Percentiles rank a stretch among this genome's conserved stretches.
Conservation (phyloP, 2,888 invertebrate genomes). For the Ferrisia virgata region DNA sequence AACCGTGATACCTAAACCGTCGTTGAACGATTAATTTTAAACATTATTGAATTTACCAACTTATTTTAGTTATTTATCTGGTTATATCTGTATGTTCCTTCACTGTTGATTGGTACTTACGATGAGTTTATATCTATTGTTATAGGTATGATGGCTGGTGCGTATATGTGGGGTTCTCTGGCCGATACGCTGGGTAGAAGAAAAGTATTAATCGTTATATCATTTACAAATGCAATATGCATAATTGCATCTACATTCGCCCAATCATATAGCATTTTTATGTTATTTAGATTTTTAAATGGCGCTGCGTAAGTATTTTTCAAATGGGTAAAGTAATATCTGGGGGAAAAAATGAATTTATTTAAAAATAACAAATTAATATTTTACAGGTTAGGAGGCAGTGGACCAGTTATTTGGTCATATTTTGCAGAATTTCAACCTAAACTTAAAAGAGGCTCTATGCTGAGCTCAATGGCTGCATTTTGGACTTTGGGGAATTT, state of each 20-base stretch:
- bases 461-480: conserved; percentile 90
- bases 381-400: conserved; percentile 73
- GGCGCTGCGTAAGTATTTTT: conserved; percentile 81
- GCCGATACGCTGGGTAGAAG: conserved; percentile 85
- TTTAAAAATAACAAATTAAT: no score
- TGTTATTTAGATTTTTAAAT: conserved; percentile 85
- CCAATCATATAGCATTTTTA: conserved; percentile 82
- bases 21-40: no score
- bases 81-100: no score
- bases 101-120: no score
- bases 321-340: background rate
- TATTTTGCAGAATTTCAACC: conserved; percentile 95
- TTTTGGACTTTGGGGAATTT: conserved; percentile 93
- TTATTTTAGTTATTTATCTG: no score
- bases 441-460: conserved; percentile 81
- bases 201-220: conserved; percentile 82
- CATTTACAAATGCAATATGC: conserved; percentile 84
- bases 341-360: background rate
- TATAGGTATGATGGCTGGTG: conserved; percentile 87
- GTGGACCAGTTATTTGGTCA: conserved; percentile 91
- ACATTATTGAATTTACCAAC: no score
- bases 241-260: conserved; percentile 88
- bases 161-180: conserved; percentile 88
- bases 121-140: background rate
- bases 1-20: no score